Evolutionary conservation across 2,888 invertebrate genomes (phyloP), one percentile per base, ranked within the genome.

Genomic region (Conomelus anceps): DNA sequence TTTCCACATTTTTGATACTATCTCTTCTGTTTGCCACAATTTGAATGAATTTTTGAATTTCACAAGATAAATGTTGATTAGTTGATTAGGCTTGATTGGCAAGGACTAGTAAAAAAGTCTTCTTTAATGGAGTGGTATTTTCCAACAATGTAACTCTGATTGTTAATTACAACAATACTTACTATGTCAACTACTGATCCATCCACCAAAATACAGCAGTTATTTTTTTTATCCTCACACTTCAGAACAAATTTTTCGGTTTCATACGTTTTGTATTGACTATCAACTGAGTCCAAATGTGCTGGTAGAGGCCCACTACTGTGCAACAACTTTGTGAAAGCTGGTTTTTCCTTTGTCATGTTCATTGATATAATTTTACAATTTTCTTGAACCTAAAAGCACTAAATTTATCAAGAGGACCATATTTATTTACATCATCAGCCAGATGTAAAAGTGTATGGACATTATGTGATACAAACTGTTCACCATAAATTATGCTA

Each of bases 381-480:
- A 7, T 9, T 88, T 90, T 92, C 90, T 92, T 91, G 88, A 91
- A 92, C 17, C 29, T 86, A 88, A 92, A 92, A 7, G 91, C 89
- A 90, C 91, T 91, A 89, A 90, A 91, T 13, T 41, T 84, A 90
- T 92, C 91, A 20, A 92, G 22, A 9, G 41, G n/a, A 0, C 91
- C 91, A 89, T 91, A 91, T 0, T n/a, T 84, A 34, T 89, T 89
- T 0, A 91, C 91, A 90, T 92, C 92, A 34, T 87, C 88, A 22
- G 90, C 24, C 6, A 92, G 88, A 90, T 92, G 92, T 23, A 91
- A 85, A 0, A 92, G 88, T 23, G 90, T 89, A 89, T 92, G 92
- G 22, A 92, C 88, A 90, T 92, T 92, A 88, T 92, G 92, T 0
- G 91, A 90, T 13, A 92, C 22, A 29, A 90, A 26, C 26, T 26